These are phyloP conservation scores for Myrmecobius fasciatus DNA, from an alignment of 2,113 vertebrate species.

Conservation along the genomic window DNA sequence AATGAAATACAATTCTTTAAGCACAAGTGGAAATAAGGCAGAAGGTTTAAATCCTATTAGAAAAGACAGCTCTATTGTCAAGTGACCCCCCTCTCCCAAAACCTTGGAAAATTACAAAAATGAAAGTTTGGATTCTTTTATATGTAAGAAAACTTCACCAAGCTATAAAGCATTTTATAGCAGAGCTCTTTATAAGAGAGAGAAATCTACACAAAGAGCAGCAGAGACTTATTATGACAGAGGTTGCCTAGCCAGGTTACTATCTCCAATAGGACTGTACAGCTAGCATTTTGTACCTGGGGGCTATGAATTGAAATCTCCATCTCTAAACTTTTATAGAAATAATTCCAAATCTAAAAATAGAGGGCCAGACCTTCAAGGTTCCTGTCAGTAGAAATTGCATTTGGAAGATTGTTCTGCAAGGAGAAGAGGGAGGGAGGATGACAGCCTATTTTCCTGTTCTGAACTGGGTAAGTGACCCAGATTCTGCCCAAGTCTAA, in stretches of 20 bases:
- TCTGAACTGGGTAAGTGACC: conserved; percentile 51
- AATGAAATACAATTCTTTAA: conserved; percentile 73
- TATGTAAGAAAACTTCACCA: conserved; percentile 19
- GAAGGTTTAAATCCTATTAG: conserved; percentile 70
- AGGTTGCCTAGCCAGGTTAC: conserved; percentile 13
- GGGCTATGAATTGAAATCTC: conserved; percentile 47
- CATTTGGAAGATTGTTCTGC: conserved; percentile 64
- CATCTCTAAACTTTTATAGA: conserved; percentile 44
- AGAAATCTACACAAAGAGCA: neutral
- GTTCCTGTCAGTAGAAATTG: conserved; percentile 44
- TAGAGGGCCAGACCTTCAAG: conserved; percentile 58
- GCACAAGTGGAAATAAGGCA: conserved; percentile 68
- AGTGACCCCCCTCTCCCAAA: neutral
- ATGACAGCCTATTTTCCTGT: conserved; percentile 37
- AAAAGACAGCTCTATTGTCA: conserved; percentile 50
- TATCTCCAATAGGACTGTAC: neutral
- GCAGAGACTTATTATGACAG: neutral
- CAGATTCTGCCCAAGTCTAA: neutral
- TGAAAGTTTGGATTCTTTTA: conserved; percentile 58
- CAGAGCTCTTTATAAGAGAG: neutral
- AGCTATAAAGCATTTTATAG: conserved; percentile 54
- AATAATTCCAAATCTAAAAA: conserved; percentile 56
- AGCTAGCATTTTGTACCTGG: neutral
- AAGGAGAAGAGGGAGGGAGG: conserved; percentile 52
- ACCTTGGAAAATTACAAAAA: conserved; percentile 57